phyloP scores from a whole-genome alignment of 2,113 vertebrate species.

The Equus przewalskii region DNA sequence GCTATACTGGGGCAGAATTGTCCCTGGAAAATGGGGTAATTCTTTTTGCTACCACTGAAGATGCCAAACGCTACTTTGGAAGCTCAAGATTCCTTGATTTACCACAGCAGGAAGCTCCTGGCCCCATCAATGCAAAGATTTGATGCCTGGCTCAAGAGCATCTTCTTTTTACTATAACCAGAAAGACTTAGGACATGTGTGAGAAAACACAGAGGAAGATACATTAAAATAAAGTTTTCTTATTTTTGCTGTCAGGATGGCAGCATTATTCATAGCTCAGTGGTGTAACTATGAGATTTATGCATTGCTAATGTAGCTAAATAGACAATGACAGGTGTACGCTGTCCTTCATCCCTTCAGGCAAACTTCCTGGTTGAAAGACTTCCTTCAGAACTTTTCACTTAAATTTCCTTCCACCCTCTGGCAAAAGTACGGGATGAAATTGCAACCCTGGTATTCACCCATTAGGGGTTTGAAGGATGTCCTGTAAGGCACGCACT shows the following conservation, averaged over 20 bases:
- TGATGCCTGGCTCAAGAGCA: not conserved
- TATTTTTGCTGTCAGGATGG: not conserved
- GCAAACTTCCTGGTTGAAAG: not conserved
- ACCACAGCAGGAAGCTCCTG: not conserved
- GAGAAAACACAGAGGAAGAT: not conserved
- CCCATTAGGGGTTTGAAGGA: not conserved
- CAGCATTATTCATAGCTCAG: not conserved
- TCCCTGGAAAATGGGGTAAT: not conserved
- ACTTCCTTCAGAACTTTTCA: not conserved
- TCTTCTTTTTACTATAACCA: not conserved
- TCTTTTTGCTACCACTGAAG: not conserved
- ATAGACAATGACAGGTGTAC: not conserved
- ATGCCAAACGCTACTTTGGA: not conserved
- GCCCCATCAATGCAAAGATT: not conserved
- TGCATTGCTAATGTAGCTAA: slow-evolving; percentile 55
- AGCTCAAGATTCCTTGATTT: not conserved
- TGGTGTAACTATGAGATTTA: not conserved
- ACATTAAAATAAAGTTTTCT: slow-evolving; percentile 31
- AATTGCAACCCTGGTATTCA: not conserved
- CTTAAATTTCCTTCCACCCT: slow-evolving; percentile 29
- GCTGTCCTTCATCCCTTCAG: slow-evolving; percentile 48
- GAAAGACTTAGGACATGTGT: not conserved
- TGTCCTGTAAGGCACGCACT: not conserved
- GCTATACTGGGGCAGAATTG: not conserved
- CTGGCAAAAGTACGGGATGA: not conserved